phyloP scores from a whole-genome alignment of 2,113 vertebrate species.

The Hoplias malabaricus region DNA sequence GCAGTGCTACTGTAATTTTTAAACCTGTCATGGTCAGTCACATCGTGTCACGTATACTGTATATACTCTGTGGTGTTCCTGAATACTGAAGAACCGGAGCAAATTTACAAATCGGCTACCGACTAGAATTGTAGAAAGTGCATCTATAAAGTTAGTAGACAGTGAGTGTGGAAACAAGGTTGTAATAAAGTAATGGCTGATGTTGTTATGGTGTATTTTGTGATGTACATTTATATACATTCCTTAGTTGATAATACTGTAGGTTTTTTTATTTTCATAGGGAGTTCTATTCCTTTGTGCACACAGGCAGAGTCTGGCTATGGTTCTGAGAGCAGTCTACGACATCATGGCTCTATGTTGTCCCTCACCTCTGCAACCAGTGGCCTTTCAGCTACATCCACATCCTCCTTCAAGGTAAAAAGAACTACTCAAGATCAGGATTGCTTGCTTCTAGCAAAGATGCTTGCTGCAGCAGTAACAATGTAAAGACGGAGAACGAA shows the following conservation, averaged over 20 bases:
- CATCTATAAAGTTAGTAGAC: too few relatives aligned
- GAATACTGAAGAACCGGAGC: too few relatives aligned
- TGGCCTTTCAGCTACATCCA: constrained; percentile 92
- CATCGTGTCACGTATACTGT: too few relatives aligned
- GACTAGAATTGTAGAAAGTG: too few relatives aligned
- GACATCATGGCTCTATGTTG: constrained; percentile 95
- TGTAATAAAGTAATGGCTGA: too few relatives aligned
- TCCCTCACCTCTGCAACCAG: constrained; percentile 96
- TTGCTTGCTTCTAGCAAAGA: neutral
- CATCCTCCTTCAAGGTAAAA: constrained; percentile 95
- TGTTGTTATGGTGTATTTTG: too few relatives aligned
- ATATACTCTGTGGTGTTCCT: too few relatives aligned
- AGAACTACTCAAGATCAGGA: neutral
- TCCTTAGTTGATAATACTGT: neutral
- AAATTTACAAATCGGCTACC: too few relatives aligned
- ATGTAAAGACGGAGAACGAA: neutral
- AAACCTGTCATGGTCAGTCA: too few relatives aligned
- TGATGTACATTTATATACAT: too few relatives aligned
- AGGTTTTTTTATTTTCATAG: neutral
- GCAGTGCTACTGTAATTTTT: too few relatives aligned
- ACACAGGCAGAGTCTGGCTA: constrained; percentile 88
- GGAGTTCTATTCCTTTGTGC: neutral
- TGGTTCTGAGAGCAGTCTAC: constrained; percentile 92
- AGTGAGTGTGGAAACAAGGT: too few relatives aligned
- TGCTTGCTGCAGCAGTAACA: neutral